Base-by-base conservation (phyloP, 2,113 vertebrate genomes). In the Rhegmatorhina hoffmannsi region DNA sequence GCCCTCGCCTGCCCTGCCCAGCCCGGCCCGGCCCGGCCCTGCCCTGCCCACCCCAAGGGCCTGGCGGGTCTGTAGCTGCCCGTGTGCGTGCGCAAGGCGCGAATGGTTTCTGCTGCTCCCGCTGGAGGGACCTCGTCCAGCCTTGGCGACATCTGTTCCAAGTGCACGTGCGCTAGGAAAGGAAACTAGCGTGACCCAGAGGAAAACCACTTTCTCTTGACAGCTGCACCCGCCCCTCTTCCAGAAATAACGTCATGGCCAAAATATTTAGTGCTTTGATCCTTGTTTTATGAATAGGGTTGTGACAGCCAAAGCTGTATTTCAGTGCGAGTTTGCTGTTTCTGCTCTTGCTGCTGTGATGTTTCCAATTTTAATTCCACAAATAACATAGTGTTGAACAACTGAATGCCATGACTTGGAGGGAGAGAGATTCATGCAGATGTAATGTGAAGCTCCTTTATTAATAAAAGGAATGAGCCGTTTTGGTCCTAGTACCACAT, bases 141-240 rank as follows among this genome's bases (percentile, higher is more conserved):
- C 2, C 1, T 5, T 7, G 13, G 9, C 9, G 4, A 1, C 8
- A 23, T 3, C n/a, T 7, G n/a, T 18, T 5, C 43, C 5, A 2
- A 19, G 26, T 18, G 49, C 6, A 0, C 7, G 1, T 26, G 46
- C 44, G 0, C 19, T 18, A 47, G 11, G 52, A 6, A 21, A 11
- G 25, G 43, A 23, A 62, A 7, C 21, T 10, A 60, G 13, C 2
- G 9, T 7, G 28, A 33, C 7, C 6, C 47, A 3, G 6, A 15
- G 50, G 21, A 38, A 40, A 19, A 10, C 15, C 5, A 9, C 36
- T 13, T 46, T 7, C 10, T 44, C 29, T 6, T 6, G 28, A 10
- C 11, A 53, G 15, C 60, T 52, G 29, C 17, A 4, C 3, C 33
- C 11, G 1, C 5, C 4, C 4, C 3, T 46, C 21, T 34, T 25